phyloP scores from a whole-genome alignment of 53 echinoderm and acorn worm genomes.

The Patiria pectinifera region DNA sequence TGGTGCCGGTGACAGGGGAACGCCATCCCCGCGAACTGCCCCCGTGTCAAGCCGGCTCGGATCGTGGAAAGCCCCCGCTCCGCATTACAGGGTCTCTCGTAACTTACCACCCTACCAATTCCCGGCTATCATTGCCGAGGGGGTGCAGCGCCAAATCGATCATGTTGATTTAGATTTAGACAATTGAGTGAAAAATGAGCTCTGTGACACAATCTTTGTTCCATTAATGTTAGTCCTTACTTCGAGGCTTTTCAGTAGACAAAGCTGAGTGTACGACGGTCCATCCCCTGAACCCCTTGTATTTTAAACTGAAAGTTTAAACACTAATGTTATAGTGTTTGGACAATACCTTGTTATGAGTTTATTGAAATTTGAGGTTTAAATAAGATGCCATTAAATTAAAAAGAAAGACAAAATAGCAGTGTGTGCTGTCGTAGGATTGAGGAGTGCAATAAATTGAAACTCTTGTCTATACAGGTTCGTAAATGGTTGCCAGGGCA shows the following conservation, averaged over 20 bases:
- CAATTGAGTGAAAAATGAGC: constrained; percentile 1
- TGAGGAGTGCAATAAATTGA: neutral
- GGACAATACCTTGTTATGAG: neutral
- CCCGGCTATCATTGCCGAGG: neutral
- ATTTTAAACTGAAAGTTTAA: neutral
- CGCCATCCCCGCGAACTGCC: neutral
- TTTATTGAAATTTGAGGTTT: too few relatives aligned
- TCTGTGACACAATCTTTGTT: constrained; percentile 4
- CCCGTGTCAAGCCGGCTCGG: neutral
- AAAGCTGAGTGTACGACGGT: neutral
- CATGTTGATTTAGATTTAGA: constrained; percentile 7
- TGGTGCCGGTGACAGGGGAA: constrained; percentile 12
- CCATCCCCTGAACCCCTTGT: neutral
- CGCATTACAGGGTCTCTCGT: neutral
- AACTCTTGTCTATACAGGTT: neutral
- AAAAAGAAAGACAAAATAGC: too few relatives aligned
- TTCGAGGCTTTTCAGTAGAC: neutral
- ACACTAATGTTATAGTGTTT: neutral
- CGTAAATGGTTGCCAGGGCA: neutral
- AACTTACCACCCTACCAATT: neutral
- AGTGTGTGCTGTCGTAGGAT: too few relatives aligned
- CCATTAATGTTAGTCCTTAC: neutral
- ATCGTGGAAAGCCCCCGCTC: neutral
- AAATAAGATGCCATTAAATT: too few relatives aligned
- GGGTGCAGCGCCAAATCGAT: constrained; percentile 32